Evolutionary conservation across 2,888 invertebrate species (phyloP).

Genomic region (Sarcophaga carnaria): DNA sequence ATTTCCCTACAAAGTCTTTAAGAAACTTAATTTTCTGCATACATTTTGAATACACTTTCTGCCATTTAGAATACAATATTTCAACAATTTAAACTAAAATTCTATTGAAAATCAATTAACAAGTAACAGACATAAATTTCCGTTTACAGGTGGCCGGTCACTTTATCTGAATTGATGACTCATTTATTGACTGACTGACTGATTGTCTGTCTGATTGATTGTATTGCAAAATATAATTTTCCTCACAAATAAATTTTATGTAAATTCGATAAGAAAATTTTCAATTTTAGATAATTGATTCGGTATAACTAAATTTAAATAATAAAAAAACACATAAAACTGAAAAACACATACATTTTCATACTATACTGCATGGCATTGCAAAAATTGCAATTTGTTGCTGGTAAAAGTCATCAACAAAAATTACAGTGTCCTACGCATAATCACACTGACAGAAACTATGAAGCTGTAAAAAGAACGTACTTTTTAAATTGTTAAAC

Average conservation of each 20-base stretch:
- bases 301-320: conserved; percentile 63
- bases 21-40: conserved; percentile 20
- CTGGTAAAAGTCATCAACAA: neutral
- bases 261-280: conserved; percentile 68
- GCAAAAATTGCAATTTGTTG: neutral
- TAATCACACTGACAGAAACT: conserved; percentile 40
- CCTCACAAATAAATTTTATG: conserved; percentile 55
- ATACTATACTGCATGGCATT: neutral
- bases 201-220: no score
- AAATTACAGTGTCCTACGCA: conserved; percentile 35
- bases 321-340: neutral
- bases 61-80: conserved; percentile 24
- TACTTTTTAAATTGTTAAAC: no score
- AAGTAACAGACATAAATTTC: conserved; percentile 75
- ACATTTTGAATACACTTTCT: neutral
- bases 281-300: conserved; percentile 69
- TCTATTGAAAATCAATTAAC: conserved; percentile 66
- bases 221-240: no score
- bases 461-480: no score
- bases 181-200: conserved; percentile 38
- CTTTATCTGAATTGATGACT: neutral
- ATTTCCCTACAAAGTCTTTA: conserved; percentile 11
- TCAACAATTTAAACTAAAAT: conserved; percentile 54
- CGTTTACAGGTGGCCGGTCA: conserved; percentile 59
- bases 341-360: neutral